Evolutionary conservation across 2,797 vertebrate genomes (phyloP), one percentile per base, ranked within the genome.

Genomic region (Clamator glandarius): DNA sequence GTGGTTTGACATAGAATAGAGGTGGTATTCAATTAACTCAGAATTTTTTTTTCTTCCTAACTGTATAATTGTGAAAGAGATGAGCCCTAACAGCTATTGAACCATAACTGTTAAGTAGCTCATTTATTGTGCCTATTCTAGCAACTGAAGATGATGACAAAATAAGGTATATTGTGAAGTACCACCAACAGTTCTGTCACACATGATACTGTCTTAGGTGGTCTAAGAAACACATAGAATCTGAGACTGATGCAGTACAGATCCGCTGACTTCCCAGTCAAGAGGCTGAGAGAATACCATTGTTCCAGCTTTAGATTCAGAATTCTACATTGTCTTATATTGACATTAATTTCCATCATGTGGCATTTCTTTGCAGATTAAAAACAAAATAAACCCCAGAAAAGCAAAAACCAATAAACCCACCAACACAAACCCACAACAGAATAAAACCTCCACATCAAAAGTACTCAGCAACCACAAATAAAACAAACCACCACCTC

Each of bases 401-500:
- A 33, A 20, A n/a, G n/a, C n/a, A n/a, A 29, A 20, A 50, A 8
- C 28, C 28, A 23, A 18, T 9, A 73, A 44, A 28, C 39, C 2
- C 13, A 14, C 13, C 28, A 63, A 33, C 62, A 28, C 8, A 62
- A 39, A 62, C 1, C 15, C 25, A 28, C 26, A 52, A 28, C 26
- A 16, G 14, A 26, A 52, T 48, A 28, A 28, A 52, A 28, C 15
- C 24, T 51, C 25, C 23, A 11, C 46, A 13, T 10, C 9, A 73
- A 33, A 28, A 18, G 11, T 8, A 5, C 9, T 19, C 41, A 33
- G 13, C 8, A 28, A 24, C 5, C n/a, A 26, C 6, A 26, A 24
- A 36, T 11, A 46, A 42, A 51, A 18, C 16, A 36, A 2, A 3
- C 4, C 7, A 31, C 10, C 17, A 15, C 2, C 1, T 0, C 5